Percentiles rank a stretch among this genome's conserved stretches.
These are phyloP conservation scores for Pipistrellus nathusii DNA, from an alignment of 2,797 vertebrate genomes.

Conservation along the genomic window DNA sequence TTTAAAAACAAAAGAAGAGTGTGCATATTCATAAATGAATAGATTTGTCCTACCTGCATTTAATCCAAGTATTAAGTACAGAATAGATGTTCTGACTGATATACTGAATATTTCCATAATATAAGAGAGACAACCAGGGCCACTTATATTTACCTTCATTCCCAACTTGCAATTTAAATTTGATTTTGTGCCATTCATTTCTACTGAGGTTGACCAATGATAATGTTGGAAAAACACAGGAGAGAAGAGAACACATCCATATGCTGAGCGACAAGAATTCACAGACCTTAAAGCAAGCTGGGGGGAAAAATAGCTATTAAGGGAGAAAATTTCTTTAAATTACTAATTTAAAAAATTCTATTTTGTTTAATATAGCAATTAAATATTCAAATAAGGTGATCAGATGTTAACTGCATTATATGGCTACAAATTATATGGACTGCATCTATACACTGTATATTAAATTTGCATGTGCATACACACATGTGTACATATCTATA, in stretches of 20 bases:
- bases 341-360: background rate
- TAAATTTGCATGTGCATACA: background rate
- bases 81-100: background rate
- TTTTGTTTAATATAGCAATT: background rate
- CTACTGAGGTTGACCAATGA: conserved; percentile 81
- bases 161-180: conserved; percentile 91
- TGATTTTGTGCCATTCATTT: conserved; percentile 72
- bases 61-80: conserved; percentile 10
- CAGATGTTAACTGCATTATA: background rate
- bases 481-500: background rate
- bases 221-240: conserved; percentile 95
- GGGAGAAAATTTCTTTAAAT: conserved; percentile 11
- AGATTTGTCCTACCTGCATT: background rate
- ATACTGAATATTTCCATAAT: background rate
- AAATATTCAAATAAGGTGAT: conserved; percentile 9
- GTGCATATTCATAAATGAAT: background rate
- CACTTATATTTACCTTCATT: conserved; percentile 91
- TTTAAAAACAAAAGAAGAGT: conserved; percentile 14
- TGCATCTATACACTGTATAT: background rate
- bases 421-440: background rate
- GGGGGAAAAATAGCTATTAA: conserved; percentile 33
- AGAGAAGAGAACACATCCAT: conserved; percentile 93
- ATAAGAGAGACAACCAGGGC: conserved; percentile 12
- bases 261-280: conserved; percentile 94
- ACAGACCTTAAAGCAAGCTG: conserved; percentile 95